Percentiles rank a stretch among this genome's conserved stretches.
Conservation (phyloP, 2,888 invertebrate species). For the Colostygia pectinataria region DNA sequence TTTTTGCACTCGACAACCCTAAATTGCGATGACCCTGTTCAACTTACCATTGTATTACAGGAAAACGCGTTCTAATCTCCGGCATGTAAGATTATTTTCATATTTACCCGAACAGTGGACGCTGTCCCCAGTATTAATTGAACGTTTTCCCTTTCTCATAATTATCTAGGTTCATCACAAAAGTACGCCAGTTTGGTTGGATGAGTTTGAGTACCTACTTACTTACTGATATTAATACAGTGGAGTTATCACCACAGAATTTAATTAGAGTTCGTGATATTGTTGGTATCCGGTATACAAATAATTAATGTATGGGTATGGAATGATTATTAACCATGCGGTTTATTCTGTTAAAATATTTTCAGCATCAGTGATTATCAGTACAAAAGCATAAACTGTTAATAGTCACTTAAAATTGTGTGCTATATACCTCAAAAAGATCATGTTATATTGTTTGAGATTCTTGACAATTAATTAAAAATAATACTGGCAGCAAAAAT, state of each 20-base stretch:
- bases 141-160: conserved; percentile 50
- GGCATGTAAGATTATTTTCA: conserved; percentile 58
- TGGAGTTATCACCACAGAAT: conserved; percentile 8
- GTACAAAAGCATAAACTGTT: background rate
- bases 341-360: too few species aligned
- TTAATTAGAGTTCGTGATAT: too few species aligned
- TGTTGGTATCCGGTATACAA: too few species aligned
- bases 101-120: conserved; percentile 51
- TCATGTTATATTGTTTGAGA: too few species aligned
- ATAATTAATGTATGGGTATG: too few species aligned
- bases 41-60: conserved; percentile 40
- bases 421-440: background rate
- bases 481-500: background rate
- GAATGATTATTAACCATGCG: too few species aligned
- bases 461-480: too few species aligned
- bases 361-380: background rate
- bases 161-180: conserved; percentile 20
- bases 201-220: too few species aligned
- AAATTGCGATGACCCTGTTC: conserved; percentile 26
- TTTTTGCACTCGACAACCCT: conserved; percentile 6
- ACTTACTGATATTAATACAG: conserved; percentile 2
- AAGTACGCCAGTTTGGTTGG: too few species aligned
- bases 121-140: conserved; percentile 55
- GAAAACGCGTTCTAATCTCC: conserved; percentile 45
- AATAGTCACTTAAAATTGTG: background rate